Evolutionary conservation across 2,113 vertebrate genomes (phyloP).

Genomic region (Albula goreensis): DNA sequence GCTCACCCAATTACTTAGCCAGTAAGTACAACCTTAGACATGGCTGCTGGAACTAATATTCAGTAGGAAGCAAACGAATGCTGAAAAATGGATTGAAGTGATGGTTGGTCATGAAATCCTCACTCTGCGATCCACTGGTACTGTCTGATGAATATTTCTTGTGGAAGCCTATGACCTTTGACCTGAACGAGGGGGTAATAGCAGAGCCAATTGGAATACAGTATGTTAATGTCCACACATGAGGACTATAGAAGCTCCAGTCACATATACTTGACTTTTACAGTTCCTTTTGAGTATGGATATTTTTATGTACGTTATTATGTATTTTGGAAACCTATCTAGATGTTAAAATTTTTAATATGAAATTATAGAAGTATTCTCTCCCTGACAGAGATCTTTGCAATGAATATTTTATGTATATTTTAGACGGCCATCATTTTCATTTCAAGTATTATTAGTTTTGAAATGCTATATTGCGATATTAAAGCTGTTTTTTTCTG

Average conservation of each 20-base stretch:
- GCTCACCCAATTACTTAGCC: neutral
- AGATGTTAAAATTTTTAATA: slow-evolving; percentile 81
- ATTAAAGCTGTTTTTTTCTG: slow-evolving; percentile 65
- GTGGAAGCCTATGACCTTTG: slow-evolving; percentile 5
- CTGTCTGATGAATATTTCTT: neutral
- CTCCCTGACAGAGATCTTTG: slow-evolving; percentile 64
- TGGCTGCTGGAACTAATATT: neutral
- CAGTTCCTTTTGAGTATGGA: slow-evolving; percentile 59
- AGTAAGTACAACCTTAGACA: too few species aligned
- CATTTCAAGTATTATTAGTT: slow-evolving; percentile 50
- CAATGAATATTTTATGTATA: slow-evolving; percentile 78
- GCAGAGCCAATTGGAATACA: neutral
- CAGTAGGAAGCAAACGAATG: neutral
- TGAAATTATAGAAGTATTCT: slow-evolving; percentile 18
- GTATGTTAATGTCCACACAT: neutral
- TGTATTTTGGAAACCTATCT: slow-evolving; percentile 79
- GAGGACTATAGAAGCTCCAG: slow-evolving; percentile 64
- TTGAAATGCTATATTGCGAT: slow-evolving; percentile 80
- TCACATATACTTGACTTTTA: slow-evolving; percentile 78
- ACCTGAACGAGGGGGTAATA: neutral
- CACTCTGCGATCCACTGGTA: slow-evolving; percentile 19
- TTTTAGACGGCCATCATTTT: slow-evolving; percentile 72
- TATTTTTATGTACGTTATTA: slow-evolving; percentile 46
- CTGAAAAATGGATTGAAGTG: neutral
- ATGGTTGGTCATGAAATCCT: slow-evolving; percentile 2